Evolutionary conservation across 2,113 vertebrate genomes (phyloP), one percentile per base, ranked within the genome.

Genomic region (Malurus alboscapulatus): DNA sequence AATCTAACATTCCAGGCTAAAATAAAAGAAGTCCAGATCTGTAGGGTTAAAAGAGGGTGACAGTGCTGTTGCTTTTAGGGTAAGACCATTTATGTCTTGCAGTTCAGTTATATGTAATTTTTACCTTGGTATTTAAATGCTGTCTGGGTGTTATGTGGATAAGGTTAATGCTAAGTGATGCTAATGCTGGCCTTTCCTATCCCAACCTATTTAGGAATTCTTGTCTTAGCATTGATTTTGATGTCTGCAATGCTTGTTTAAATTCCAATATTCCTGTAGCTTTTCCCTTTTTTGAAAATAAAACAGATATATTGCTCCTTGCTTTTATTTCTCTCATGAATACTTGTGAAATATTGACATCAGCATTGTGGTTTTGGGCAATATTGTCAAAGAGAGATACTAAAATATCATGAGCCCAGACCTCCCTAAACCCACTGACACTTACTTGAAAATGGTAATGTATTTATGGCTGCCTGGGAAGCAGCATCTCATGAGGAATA

Each of bases 311-410:
- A 50, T 48, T 32, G 6, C 59, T 87, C 78, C 30, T 82, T 81
- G 55, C 32, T 84, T 93, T 92, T 72, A 65, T 93, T 89, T 91
- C n/a, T 76, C 36, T 91, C 25, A 29, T 82, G 66, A 79, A 61
- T 76, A 51, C 38, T 84, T 95, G 67, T 79, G 67, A 94, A 91
- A 82, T 45, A 71, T 57, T 83, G 82, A 79, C 30, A 69, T 76
- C 66, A 67, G 12, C 50, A 53, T 68, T 61, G 42, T 73, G 45
- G 14, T 24, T 94, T 69, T 61, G 67, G 50, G 75, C 42, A 58
- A 66, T 79, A 57, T 21, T 45, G 21, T 80, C n/a, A 84, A 76
- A 81, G 36, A n/a, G 44, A 92, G n/a, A 44, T 63, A 48, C 18
- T 87, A 76, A 81, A 88, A 88, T 48, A 45, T 78, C 13, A 19